A percentile compares a stretch with the other conserved stretches of the same genome.
Conservation (phyloP, 2,888 invertebrate species). For the Macrophya annulata region DNA sequence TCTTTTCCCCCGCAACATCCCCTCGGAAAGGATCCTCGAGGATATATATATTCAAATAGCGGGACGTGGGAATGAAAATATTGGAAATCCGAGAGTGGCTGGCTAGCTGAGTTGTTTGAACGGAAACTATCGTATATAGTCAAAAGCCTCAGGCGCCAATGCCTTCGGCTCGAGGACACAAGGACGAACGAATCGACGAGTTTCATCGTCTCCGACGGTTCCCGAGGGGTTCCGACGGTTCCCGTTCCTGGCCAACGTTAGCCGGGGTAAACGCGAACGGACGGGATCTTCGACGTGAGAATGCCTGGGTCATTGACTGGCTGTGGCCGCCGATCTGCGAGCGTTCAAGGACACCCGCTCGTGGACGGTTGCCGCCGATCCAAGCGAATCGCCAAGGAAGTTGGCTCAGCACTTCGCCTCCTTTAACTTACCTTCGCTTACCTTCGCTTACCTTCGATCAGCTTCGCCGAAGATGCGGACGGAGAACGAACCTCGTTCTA, state of each 20-base stretch:
- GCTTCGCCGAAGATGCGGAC: constrained; percentile 50
- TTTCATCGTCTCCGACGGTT: constrained; percentile 25
- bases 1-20: background rate
- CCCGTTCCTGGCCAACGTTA: constrained; percentile 37
- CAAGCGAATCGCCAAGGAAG: constrained; percentile 52
- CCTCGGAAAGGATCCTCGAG: constrained; percentile 28
- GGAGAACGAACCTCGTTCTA: background rate
- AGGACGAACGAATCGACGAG: constrained; percentile 33
- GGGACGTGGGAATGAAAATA: constrained; percentile 53
- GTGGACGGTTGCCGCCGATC: constrained; percentile 52
- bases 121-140: constrained; percentile 44
- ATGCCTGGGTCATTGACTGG: constrained; percentile 78
- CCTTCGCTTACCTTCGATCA: constrained; percentile 63
- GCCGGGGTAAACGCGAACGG: constrained; percentile 43
- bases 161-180: constrained; percentile 25
- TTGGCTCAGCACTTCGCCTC: constrained; percentile 63
- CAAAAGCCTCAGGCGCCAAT: constrained; percentile 11
- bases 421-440: constrained; percentile 68
- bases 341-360: constrained; percentile 78
- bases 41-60: constrained; percentile 49
- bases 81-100: constrained; percentile 48
- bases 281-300: constrained; percentile 69
- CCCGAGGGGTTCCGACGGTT: constrained; percentile 51
- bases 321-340: constrained; percentile 77
- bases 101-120: constrained; percentile 34